phyloP scores from a whole-genome alignment of 2,888 invertebrate species.

The Rhabditoides inermis region DNA sequence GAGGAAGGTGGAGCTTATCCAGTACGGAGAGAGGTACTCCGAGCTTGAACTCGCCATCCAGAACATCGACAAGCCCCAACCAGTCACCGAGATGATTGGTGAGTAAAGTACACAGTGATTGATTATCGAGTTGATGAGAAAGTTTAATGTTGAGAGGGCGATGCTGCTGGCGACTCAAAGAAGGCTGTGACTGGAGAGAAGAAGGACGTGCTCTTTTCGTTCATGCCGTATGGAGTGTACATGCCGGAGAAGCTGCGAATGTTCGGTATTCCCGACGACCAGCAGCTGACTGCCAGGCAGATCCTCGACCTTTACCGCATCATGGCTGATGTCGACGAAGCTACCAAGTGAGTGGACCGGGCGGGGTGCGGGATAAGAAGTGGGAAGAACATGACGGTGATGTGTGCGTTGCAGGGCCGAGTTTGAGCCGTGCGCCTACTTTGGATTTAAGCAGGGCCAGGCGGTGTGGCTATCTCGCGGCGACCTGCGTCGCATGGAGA shows the following conservation, averaged over 20 bases:
- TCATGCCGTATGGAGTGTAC: slow-evolving; percentile 49
- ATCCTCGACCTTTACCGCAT: slow-evolving; percentile 43
- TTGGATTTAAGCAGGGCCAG: slow-evolving; percentile 25
- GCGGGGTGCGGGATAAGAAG: too few relatives aligned
- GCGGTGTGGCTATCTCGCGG: slow-evolving; percentile 42
- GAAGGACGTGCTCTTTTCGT: too few relatives aligned
- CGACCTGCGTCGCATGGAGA: slow-evolving; percentile 36
- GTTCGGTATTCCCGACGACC: slow-evolving; percentile 50
- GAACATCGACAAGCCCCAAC: slow-evolving; percentile 26
- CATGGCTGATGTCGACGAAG: slow-evolving; percentile 39
- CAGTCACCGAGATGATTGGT: slow-evolving; percentile 2
- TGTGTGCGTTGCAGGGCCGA: slow-evolving; percentile 24
- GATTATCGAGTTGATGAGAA: background rate
- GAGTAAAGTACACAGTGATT: background rate
- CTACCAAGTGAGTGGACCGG: slow-evolving; percentile 28
- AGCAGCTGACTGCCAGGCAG: slow-evolving; percentile 46
- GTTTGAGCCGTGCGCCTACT: slow-evolving; percentile 45
- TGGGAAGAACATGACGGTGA: background rate
- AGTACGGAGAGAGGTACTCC: slow-evolving; percentile 47
- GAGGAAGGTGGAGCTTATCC: slow-evolving; percentile 32
- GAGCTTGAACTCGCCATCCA: slow-evolving; percentile 48
- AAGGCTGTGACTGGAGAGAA: too few relatives aligned
- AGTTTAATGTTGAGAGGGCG: background rate
- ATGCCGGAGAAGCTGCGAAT: slow-evolving; percentile 48
- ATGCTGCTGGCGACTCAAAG: too few relatives aligned